A percentile compares a stretch with the other conserved stretches of the same genome.
Conservation (phyloP, 2,888 invertebrate genomes). For the Thyatira batis region DNA sequence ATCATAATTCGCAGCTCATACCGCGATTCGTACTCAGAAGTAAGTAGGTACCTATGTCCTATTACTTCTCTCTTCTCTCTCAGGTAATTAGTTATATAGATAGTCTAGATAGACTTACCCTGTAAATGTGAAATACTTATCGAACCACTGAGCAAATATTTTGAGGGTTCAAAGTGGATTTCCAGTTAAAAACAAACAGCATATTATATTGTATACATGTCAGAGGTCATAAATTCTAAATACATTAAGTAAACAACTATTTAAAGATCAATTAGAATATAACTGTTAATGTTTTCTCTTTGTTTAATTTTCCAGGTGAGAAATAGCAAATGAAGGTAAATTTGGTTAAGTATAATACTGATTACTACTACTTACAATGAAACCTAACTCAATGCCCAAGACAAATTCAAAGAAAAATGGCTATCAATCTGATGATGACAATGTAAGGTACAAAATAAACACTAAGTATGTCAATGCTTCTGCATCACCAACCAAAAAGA, state of each 20-base stretch:
- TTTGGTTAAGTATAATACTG: background rate
- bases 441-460: constrained; percentile 69
- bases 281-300: background rate
- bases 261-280: background rate
- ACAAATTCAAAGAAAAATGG: constrained; percentile 51
- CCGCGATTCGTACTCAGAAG: too few species aligned
- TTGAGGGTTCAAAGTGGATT: too few species aligned
- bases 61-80: too few species aligned
- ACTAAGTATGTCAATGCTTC: constrained; percentile 51
- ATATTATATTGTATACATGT: too few species aligned
- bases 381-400: constrained; percentile 42
- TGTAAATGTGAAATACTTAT: too few species aligned
- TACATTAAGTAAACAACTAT: too few species aligned
- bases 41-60: too few species aligned
- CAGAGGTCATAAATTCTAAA: too few species aligned
- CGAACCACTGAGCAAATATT: too few species aligned
- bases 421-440: constrained; percentile 72
- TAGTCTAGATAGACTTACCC: too few species aligned
- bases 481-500: constrained; percentile 38
- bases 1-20: constrained; percentile 6
- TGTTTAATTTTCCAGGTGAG: background rate
- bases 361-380: constrained; percentile 34
- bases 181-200: too few species aligned
- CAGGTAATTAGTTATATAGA: too few species aligned
- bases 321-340: background rate